A percentile compares a stretch with the other conserved stretches of the same genome.
These are phyloP conservation scores for Hydra vulgaris DNA, from an alignment of 30 jellyfish, hydroid and myxozoan species.

Conservation along the genomic window DNA sequence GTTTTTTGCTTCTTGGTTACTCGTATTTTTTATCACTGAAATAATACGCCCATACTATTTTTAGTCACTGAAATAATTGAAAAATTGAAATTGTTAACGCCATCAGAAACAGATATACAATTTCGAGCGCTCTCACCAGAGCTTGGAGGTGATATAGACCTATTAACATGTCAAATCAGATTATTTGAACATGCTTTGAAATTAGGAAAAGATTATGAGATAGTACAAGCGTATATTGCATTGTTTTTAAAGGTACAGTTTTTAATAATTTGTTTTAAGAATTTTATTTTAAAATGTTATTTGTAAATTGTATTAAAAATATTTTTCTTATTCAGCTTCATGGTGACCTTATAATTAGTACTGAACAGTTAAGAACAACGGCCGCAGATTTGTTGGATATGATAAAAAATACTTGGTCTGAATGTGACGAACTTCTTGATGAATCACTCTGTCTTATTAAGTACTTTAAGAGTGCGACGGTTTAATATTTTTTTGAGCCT, in stretches of 20 bases:
- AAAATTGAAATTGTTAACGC: conserved; percentile 48
- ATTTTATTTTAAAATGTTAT: too few species aligned
- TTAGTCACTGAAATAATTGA: conserved; percentile 37
- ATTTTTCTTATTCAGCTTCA: conserved; percentile 55
- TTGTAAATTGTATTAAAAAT: background rate
- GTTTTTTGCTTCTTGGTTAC: background rate
- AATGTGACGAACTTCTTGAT: conserved; percentile 73
- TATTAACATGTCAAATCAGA: conserved; percentile 28
- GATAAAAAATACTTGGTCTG: conserved; percentile 44
- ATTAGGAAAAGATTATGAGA: conserved; percentile 64
- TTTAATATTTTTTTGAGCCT: conserved; percentile 10
- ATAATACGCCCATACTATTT: too few species aligned
- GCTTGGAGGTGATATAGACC: conserved; percentile 52
- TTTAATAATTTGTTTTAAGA: background rate
- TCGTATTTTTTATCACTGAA: too few species aligned
- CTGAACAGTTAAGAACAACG: conserved; percentile 25
- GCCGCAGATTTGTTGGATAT: conserved; percentile 43
- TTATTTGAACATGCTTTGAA: conserved; percentile 27
- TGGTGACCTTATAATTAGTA: conserved; percentile 47
- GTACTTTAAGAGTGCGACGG: conserved; percentile 38
- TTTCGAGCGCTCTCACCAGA: conserved; percentile 66
- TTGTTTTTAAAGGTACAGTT: conserved; percentile 67
- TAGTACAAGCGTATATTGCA: conserved; percentile 74
- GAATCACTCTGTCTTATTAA: conserved; percentile 32
- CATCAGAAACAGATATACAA: conserved; percentile 82